Percentiles rank a stretch among this genome's conserved stretches.
These are phyloP conservation scores for Ptilodon capucinus DNA, from an alignment of 2,888 invertebrate species.

Conservation along the genomic window DNA sequence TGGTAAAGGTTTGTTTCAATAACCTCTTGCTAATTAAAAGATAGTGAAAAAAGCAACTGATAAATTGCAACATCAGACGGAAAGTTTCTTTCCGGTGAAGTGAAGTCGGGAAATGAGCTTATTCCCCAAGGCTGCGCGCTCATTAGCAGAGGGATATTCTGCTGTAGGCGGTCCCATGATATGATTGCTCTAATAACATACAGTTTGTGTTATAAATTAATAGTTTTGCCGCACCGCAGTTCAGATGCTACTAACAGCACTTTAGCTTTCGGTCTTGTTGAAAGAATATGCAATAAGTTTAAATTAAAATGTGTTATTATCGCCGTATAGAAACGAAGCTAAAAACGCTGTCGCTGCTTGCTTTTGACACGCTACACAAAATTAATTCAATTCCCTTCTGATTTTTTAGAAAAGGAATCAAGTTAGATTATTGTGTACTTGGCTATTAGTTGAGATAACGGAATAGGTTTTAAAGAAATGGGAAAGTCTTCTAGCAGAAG, in stretches of 20 bases:
- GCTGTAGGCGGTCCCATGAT: slow-evolving; percentile 39
- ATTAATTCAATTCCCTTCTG: too few species aligned
- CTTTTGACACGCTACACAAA: too few species aligned
- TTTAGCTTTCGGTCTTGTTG: too few species aligned
- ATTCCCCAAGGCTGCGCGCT: slow-evolving; percentile 63
- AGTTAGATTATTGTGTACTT: too few species aligned
- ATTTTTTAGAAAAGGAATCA: too few species aligned
- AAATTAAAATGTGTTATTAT: too few species aligned
- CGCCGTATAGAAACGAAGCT: too few species aligned
- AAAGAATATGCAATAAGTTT: too few species aligned
- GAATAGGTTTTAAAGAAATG: too few species aligned
- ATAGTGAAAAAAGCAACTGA: slow-evolving; percentile 53
- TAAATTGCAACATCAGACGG: slow-evolving; percentile 56
- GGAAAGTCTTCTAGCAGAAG: background rate
- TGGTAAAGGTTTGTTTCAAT: too few species aligned
- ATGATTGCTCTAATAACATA: slow-evolving; percentile 39
- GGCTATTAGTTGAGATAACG: too few species aligned
- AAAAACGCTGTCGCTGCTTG: too few species aligned
- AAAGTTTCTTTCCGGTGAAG: slow-evolving; percentile 56
- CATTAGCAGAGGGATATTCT: slow-evolving; percentile 60
- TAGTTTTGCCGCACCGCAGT: background rate
- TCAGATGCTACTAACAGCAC: background rate
- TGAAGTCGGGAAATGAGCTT: slow-evolving; percentile 68
- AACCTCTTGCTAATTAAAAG: slow-evolving; percentile 26
- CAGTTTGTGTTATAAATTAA: slow-evolving; percentile 24